These are phyloP conservation scores for Paragorgia papillata DNA, from an alignment of 92 coral and sea anemone genomes.

Conservation along the genomic window DNA sequence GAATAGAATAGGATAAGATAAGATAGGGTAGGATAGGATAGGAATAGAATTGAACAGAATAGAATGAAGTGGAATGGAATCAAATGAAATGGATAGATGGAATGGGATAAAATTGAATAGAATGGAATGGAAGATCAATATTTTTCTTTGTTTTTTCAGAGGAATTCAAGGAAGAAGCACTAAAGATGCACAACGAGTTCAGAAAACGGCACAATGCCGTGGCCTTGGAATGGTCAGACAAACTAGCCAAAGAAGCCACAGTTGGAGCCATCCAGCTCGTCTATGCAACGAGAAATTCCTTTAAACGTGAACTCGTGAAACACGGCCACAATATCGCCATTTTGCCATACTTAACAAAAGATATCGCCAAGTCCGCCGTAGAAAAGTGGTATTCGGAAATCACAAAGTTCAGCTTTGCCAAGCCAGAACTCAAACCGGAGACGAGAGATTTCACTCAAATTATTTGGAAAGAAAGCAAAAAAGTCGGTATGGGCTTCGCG, in stretches of 20 bases:
- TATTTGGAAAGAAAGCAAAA: slow-evolving; percentile 80
- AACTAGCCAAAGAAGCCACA: slow-evolving; percentile 23
- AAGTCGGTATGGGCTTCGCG: slow-evolving; percentile 75
- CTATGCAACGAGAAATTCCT: slow-evolving; percentile 11
- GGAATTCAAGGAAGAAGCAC: slow-evolving; percentile 44
- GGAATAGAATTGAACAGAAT: too few species aligned
- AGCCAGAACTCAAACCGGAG: slow-evolving; percentile 69
- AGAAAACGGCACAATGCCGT: slow-evolving; percentile 35
- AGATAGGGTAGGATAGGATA: too few species aligned
- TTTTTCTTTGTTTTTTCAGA: slow-evolving; percentile 19
- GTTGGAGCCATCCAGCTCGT: background rate
- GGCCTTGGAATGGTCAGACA: slow-evolving; percentile 35
- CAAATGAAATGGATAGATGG: too few species aligned
- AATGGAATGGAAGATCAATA: background rate
- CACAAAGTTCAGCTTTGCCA: slow-evolving; percentile 75
- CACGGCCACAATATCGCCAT: slow-evolving; percentile 35
- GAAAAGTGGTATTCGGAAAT: slow-evolving; percentile 84
- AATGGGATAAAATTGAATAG: too few species aligned
- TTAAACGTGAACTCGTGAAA: slow-evolving; percentile 31
- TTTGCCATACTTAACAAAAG: slow-evolving; percentile 40
- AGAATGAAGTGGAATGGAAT: too few species aligned
- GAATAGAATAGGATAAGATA: too few species aligned
- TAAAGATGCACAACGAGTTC: slow-evolving; percentile 44
- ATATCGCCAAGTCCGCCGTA: slow-evolving; percentile 67
- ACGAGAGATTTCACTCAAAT: slow-evolving; percentile 92